Percentiles rank a stretch among this genome's conserved stretches.
These are phyloP conservation scores for Perognathus longimembris DNA, from an alignment of 2,113 vertebrate genomes.

Conservation along the genomic window DNA sequence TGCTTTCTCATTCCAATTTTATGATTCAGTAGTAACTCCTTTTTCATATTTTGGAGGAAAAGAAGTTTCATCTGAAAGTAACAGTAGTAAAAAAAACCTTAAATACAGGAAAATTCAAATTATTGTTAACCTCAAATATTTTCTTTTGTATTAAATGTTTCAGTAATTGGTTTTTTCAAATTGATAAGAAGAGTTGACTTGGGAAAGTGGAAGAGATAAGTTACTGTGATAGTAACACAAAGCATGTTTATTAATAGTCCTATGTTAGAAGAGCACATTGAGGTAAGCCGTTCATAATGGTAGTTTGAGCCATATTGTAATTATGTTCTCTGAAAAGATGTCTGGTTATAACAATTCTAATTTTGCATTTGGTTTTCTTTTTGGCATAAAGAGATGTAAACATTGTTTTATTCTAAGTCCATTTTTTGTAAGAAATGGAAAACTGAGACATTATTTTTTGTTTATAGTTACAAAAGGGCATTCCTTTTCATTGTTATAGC, in stretches of 20 bases:
- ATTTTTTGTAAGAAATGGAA: not conserved
- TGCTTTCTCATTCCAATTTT: not conserved
- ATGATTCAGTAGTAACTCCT: not conserved
- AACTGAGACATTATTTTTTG: not conserved
- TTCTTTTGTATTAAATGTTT: not conserved
- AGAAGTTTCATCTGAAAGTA: not conserved
- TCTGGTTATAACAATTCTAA: not conserved
- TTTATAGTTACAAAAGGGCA: not conserved
- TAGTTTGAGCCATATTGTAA: not conserved
- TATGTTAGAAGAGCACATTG: not conserved
- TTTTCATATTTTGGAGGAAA: not conserved
- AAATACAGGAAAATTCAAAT: not conserved
- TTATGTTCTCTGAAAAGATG: not conserved
- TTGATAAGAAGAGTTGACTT: not conserved
- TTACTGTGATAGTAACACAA: not conserved
- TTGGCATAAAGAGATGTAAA: not conserved
- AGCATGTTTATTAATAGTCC: not conserved
- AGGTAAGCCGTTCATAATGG: not conserved
- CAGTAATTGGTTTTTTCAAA: not conserved
- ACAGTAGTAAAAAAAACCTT: not conserved
- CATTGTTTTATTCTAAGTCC: not conserved
- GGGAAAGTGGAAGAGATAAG: not conserved
- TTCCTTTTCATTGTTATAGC: not conserved
- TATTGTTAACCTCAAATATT: not conserved
- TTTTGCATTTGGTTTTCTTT: not conserved